Base-by-base conservation (phyloP, 2,888 invertebrate species). In the Bedellia somnulentella region DNA sequence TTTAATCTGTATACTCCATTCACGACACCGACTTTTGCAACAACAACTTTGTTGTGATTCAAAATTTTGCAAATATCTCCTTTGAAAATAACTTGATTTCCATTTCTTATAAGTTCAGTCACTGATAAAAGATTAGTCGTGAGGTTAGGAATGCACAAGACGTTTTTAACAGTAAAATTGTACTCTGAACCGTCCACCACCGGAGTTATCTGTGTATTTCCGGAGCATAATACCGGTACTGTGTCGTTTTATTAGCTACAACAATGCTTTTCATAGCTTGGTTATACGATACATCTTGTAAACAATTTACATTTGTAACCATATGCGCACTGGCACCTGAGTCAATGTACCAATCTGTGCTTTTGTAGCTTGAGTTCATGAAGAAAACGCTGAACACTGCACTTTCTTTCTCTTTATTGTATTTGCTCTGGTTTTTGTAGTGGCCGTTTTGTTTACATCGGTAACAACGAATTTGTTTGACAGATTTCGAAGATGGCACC, bases 81-180 rank as follows among this genome's bases (percentile, higher is more conserved):
- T 14, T 35, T 9, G 21, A 42, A 41, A 3, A 10, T n/a, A 5
- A 42, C 38, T n/a, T 15, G 40, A 29, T 43, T 41, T 3, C 40
- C 38, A 13, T 38, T 40, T 10, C 24, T 24, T 4, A 42, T 38
- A 8, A 42, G 16, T 23, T 41, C 24, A 30, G 41, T 44, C 1
- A 44, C 42, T 9, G 39, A 44, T 27, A 42, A 10, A 2, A 40
- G 6, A 16, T 41, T 39, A 5, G 40, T 41, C 4, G 38, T 26
- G 2, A 42, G 15, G 16, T 22, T 35, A n/a, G 41, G 41, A 1
- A 40, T 26, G 10, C 33, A 41, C 6, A 41, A 23, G 2, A 36
- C 37, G 27, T 38, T 13, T 15, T 33, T 30, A 2, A 39, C 32
- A 5, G 33, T 37, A 6, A 35, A 27, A 5, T 32, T 18, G 14